A percentile compares a stretch with the other conserved stretches of the same genome.
Conservation (phyloP, 2,113 vertebrate species). For the Cephalopholis sonnerati region DNA sequence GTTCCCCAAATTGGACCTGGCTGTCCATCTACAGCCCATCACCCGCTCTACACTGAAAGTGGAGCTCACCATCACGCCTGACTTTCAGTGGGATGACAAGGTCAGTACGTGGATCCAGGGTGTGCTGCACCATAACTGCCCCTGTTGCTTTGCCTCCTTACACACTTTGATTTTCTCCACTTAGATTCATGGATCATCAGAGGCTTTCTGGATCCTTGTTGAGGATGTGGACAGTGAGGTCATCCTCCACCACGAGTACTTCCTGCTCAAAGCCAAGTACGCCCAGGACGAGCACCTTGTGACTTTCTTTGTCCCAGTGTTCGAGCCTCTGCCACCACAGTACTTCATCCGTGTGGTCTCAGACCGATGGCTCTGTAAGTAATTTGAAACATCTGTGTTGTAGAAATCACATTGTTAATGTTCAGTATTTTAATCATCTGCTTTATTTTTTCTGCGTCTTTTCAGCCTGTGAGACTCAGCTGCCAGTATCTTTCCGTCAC, state of each 20-base stretch:
- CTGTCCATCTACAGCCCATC: conserved; percentile 96
- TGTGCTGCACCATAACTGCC: too few species aligned
- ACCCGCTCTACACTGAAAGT: conserved; percentile 98
- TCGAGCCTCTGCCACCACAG: conserved; percentile 96
- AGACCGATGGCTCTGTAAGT: conserved; percentile 97
- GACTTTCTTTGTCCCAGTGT: conserved; percentile 97
- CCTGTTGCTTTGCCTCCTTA: not conserved
- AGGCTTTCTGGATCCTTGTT: conserved; percentile 99
- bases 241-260: conserved; percentile 98
- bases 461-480: conserved; percentile 96
- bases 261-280: conserved; percentile 96
- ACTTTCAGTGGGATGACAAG: conserved; percentile 99
- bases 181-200: conserved; percentile 94
- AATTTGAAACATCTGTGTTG: not conserved
- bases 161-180: not conserved
- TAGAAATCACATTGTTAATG: not conserved
- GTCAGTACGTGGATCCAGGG: conserved; percentile 69
- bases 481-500: conserved; percentile 97
- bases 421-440: not conserved
- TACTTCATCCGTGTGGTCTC: conserved; percentile 98
- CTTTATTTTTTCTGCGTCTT: not conserved
- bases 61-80: conserved; percentile 95
- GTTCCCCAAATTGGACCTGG: conserved; percentile 96
- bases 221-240: conserved; percentile 99
- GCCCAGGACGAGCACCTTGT: conserved; percentile 97